These are phyloP conservation scores for Ambastaia sidthimunki DNA, from an alignment of 2,797 vertebrate species.

Conservation along the genomic window DNA sequence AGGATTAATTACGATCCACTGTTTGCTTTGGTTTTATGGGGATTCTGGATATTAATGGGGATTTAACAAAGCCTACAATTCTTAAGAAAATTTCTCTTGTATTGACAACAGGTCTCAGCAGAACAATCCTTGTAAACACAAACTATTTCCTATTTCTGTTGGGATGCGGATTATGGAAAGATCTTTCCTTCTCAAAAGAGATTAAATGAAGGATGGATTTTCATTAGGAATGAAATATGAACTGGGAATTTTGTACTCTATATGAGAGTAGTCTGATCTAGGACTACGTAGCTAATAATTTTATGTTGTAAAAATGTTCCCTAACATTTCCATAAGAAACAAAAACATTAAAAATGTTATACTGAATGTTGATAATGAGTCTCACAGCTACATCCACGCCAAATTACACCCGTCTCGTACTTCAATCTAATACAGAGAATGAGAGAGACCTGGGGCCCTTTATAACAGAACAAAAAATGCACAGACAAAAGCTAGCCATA, in stretches of 20 bases:
- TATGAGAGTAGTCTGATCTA: constrained; percentile 1
- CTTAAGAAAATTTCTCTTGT: background rate
- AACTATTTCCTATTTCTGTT: background rate
- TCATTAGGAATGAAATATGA: background rate
- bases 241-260: background rate
- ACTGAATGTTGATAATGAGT: too few relatives aligned
- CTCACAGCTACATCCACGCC: constrained; percentile 79
- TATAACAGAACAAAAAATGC: constrained; percentile 77
- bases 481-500: constrained; percentile 82
- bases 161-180: background rate
- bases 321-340: too few relatives aligned
- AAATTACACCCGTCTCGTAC: constrained; percentile 81
- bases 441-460: constrained; percentile 71
- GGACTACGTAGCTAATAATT: too few relatives aligned
- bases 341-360: too few relatives aligned
- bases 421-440: constrained; percentile 69
- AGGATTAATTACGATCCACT: background rate
- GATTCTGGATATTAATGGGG: background rate
- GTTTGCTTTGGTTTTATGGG: background rate
- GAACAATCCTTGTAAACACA: background rate
- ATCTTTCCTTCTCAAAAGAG: background rate
- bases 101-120: background rate
- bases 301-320: too few relatives aligned
- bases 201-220: background rate
- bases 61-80: constrained; percentile 12